Evolutionary conservation across 2,797 vertebrate species (phyloP).

Genomic region (Meda fulgida): DNA sequence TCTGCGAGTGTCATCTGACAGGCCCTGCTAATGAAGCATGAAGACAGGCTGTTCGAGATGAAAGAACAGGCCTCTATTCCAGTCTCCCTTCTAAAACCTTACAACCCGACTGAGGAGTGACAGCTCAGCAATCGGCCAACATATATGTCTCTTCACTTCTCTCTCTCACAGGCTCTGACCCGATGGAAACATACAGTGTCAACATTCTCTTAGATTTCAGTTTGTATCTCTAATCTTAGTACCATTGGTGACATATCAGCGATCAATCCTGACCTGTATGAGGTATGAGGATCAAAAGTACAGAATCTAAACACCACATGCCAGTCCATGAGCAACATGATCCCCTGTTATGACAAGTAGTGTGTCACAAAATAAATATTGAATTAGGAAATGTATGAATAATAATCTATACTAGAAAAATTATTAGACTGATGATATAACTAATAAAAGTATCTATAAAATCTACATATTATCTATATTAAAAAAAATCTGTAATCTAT

Average conservation of each 20-base stretch:
- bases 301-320: background rate
- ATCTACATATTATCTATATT: no score
- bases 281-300: background rate
- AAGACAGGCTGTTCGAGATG: slow-evolving; percentile 42
- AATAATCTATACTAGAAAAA: background rate
- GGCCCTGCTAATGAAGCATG: slow-evolving; percentile 56
- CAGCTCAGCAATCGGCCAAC: slow-evolving; percentile 21
- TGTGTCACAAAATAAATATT: background rate
- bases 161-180: background rate
- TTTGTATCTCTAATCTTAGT: background rate
- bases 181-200: background rate
- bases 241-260: background rate
- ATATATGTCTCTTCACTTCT: slow-evolving; percentile 15
- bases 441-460: background rate
- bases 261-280: background rate
- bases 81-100: background rate
- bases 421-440: background rate
- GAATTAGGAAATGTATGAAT: background rate
- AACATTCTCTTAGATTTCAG: background rate
- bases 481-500: background rate
- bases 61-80: slow-evolving; percentile 30
- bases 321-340: background rate
- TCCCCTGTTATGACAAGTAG: background rate
- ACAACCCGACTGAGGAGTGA: slow-evolving; percentile 9
- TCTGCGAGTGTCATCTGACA: slow-evolving; percentile 50